Evolutionary conservation across 1,140 invertebrate species (phyloP).

Genomic region (Ips typographus): DNA sequence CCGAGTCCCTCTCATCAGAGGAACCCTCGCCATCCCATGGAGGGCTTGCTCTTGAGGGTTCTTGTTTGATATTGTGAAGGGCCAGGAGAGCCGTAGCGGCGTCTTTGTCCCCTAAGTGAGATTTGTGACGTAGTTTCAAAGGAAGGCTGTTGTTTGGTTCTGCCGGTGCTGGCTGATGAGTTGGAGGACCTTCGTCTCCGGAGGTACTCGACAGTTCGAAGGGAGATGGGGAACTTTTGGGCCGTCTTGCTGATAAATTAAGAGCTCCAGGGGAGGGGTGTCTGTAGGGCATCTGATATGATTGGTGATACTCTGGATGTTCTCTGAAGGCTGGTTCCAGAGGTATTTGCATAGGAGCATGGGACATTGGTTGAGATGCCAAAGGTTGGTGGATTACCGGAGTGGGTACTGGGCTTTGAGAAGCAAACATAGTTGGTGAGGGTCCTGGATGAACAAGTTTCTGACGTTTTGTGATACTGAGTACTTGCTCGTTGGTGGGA

Average conservation of each 20-base stretch:
- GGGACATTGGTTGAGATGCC: conserved; percentile 52
- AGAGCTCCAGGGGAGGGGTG: conserved; percentile 60
- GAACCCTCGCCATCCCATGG: conserved; percentile 83
- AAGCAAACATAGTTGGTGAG: conserved; percentile 58
- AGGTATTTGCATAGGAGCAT: conserved; percentile 43
- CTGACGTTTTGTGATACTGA: conserved; percentile 77
- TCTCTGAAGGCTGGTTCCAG: conserved; percentile 48
- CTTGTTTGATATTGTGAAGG: conserved; percentile 80
- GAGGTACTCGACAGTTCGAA: conserved; percentile 72
- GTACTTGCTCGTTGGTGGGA: conserved; percentile 78
- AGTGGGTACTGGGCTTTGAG: conserved; percentile 65
- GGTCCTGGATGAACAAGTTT: conserved; percentile 59
- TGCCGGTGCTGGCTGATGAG: conserved; percentile 45
- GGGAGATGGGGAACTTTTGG: conserved; percentile 56
- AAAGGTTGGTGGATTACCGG: conserved; percentile 68
- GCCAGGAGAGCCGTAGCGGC: conserved; percentile 76
- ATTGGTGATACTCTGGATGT: conserved; percentile 46
- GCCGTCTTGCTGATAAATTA: conserved; percentile 59
- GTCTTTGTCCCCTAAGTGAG: conserved; percentile 85
- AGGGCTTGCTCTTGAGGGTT: conserved; percentile 74
- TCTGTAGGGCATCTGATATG: conserved; percentile 43
- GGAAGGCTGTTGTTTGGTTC: conserved; percentile 70
- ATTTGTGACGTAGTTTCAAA: conserved; percentile 88
- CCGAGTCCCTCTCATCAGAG: conserved; percentile 84
- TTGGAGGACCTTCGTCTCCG: conserved; percentile 65